Percentiles rank a stretch among this genome's conserved stretches.
Conservation (phyloP, 1,140 invertebrate species). For the Dermatophagoides farinae region DNA sequence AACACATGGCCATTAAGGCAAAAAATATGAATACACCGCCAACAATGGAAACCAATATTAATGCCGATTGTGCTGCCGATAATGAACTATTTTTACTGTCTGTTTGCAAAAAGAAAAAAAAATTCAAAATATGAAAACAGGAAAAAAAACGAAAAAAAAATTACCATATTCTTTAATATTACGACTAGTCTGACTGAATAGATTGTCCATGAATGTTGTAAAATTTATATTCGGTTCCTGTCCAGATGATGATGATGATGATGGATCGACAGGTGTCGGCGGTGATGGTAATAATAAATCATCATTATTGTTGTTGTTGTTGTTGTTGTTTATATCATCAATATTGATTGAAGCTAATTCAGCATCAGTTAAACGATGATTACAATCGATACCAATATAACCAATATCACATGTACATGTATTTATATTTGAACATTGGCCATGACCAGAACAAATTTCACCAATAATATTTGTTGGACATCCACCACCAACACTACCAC, state of each 20-base stretch:
- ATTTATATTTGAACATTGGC: conserved; percentile 82
- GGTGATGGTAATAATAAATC: too few relatives aligned
- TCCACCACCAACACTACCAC: conserved; percentile 20
- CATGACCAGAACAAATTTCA: conserved; percentile 68
- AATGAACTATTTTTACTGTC: conserved; percentile 40
- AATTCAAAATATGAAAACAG: not conserved
- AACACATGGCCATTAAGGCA: conserved; percentile 78
- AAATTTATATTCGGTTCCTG: too few relatives aligned
- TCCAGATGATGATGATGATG: too few relatives aligned
- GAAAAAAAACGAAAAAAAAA: not conserved
- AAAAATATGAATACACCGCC: conserved; percentile 81
- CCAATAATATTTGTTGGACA: conserved; percentile 72
- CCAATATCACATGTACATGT: conserved; percentile 71
- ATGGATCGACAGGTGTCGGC: too few relatives aligned
- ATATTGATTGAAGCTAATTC: not conserved
- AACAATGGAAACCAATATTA: conserved; percentile 73
- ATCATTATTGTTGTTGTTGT: too few relatives aligned
- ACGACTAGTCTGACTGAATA: not conserved
- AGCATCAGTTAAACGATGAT: conserved; percentile 34
- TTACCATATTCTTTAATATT: conserved; percentile 1
- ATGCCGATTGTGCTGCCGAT: conserved; percentile 67
- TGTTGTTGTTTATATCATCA: not conserved
- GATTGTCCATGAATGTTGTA: not conserved
- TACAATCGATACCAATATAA: conserved; percentile 75
- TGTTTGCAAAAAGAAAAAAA: conserved; percentile 1